Evolutionary conservation across 1,140 invertebrate genomes (phyloP), one percentile per base, ranked within the genome.

Genomic region (Adelges cooleyi): DNA sequence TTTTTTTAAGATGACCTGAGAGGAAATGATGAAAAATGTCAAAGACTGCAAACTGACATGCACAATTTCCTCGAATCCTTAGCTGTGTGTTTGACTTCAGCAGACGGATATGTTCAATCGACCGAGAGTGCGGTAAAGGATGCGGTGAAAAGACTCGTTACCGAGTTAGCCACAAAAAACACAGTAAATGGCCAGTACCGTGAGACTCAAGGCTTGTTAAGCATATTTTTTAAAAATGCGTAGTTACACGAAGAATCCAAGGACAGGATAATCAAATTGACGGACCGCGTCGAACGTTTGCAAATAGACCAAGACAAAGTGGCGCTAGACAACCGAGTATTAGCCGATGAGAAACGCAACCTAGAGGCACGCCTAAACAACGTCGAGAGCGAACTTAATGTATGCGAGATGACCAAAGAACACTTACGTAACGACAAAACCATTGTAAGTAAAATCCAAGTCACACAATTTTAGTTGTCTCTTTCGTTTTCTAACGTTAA

Each of bases 361-460:
- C 71, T 87, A 1, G 84, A 86, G 68, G 76, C 80, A 5, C 81
- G 83, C 42, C 73, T 89, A 62, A 82, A 86, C 68, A 88, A 89
- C 70, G 74, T 83, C 3, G 86, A 89, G 67, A 76, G 81, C 0
- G 86, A 89, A 70, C 76, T 89, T 1, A 82, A 78, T 36, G 74
- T 80, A 5, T 77, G 79, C 36, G 84, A 86, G 70, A 70, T 84
- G 0, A 76, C 81, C 1, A 80, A 80, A 69, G 85, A 87, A 69
- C 78, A 77, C 27, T 72, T 87, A 10, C 77, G 83, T 33, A 79
- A 84, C 70, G 85, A 88, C 68, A 88, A 87, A 74, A 66, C 68
- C 17, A 71, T 71, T 4, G 72, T 73, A 18, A 69, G 71, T 67
- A 46, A 38, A 22, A 3, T 3, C n/a, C 27, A 4, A 8, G 20